Conservation (phyloP, 2,113 vertebrate genomes). For the Passer montanus region DNA sequence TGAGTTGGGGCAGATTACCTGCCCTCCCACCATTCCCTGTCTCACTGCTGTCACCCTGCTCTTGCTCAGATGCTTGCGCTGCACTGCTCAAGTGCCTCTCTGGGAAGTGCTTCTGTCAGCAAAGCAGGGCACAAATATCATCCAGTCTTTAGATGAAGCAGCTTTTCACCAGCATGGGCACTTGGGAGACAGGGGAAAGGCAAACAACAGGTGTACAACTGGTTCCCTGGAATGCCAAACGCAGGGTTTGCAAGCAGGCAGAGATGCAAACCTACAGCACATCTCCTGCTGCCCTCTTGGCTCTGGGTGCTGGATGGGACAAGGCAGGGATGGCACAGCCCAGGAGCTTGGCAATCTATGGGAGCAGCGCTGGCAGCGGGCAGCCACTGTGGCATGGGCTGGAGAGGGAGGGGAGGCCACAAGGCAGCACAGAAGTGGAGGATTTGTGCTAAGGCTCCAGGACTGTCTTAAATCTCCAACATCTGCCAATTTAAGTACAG, state of each 20-base stretch:
- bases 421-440: neutral
- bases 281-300: neutral
- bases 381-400: neutral
- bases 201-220: fast-evolving
- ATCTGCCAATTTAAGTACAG: constrained; percentile 59
- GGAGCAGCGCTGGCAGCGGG: neutral
- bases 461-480: constrained; percentile 56
- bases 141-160: neutral
- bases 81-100: neutral
- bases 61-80: fast-evolving
- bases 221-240: fast-evolving
- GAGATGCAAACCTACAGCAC: neutral
- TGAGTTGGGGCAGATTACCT: neutral
- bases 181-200: neutral
- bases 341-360: fast-evolving
- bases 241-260: neutral
- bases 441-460: constrained; percentile 55
- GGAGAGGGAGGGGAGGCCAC: neutral
- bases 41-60: neutral
- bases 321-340: neutral
- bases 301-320: fast-evolving
- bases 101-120: neutral
- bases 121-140: neutral
- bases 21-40: fast-evolving
- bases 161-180: fast-evolving